Base-by-base conservation (phyloP, 1,140 invertebrate genomes). In the Eciton burchellii region DNA sequence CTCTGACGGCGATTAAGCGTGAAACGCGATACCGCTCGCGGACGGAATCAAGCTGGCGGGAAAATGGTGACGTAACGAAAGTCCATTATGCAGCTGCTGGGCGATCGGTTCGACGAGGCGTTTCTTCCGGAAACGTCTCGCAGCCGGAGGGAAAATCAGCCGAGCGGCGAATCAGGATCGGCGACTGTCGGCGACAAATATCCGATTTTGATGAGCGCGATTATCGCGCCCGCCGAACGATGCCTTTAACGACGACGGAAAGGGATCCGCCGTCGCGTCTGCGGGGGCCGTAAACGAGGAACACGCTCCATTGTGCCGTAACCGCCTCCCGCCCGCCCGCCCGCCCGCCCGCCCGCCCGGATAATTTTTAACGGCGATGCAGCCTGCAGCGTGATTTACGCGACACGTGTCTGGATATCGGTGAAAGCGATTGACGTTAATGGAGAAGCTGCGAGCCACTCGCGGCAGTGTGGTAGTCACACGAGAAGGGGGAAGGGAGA, bases 1-100 rank as follows among this genome's bases (percentile, higher is more conserved):
- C 45, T 52, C n/a, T n/a, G n/a, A 47, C 59, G 66, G 73, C 84
- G 66, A 86, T 84, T 84, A 72, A 82, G 16, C 41, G 41, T n/a
- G 14, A 54, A 65, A 68, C 35, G 6, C 6, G 35, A 35, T 35
- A 35, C 6, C 35, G 35, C 35, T 35, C 2, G 6, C 6, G 35
- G 35, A 6, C 35, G 35, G 6, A n/a, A n/a, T n/a, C 35, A 35
- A 35, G 35, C 2, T 35, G 35, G 35, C 35, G 35, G 6, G 35
- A 35, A 35, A 35, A 35, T 35, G 2, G 6, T 35, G 6, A 35
- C 6, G 6, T 35, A 35, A 35, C 35, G 2, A 2, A 35, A n/a
- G n/a, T 6, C 6, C 14, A n/a, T 52, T 52, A 5, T n/a, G 47
- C 49, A n/a, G 14, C 14, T n/a, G 12, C 12, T 4, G 14, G n/a